Conservation (phyloP, 2,113 vertebrate species). For the Vanacampus margaritifer region DNA sequence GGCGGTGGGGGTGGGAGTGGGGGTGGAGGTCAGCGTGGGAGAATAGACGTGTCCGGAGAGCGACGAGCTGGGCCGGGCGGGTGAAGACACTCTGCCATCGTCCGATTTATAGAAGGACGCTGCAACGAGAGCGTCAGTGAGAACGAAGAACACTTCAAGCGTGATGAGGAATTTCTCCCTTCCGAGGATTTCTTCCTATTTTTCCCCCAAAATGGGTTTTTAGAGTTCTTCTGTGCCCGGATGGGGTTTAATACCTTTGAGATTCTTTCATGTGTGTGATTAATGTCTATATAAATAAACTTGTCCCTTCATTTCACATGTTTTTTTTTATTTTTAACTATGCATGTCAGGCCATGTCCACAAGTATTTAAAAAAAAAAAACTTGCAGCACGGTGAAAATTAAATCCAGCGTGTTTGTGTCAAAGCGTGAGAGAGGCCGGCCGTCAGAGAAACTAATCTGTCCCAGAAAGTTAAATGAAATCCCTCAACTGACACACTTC, state of each 20-base stretch:
- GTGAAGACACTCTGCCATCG: constrained; percentile 74
- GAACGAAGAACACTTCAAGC: too few relatives aligned
- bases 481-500: constrained; percentile 14
- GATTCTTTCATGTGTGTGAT: too few relatives aligned
- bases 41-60: constrained; percentile 71
- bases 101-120: constrained; percentile 73
- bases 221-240: too few relatives aligned
- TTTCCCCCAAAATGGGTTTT: too few relatives aligned
- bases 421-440: neutral
- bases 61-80: constrained; percentile 56
- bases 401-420: neutral
- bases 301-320: too few relatives aligned
- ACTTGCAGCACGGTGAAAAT: neutral
- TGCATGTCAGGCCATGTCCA: neutral
- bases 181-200: too few relatives aligned
- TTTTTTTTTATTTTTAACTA: too few relatives aligned
- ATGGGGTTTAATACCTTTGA: too few relatives aligned
- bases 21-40: constrained; percentile 44
- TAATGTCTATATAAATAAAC: too few relatives aligned
- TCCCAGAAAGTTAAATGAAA: constrained; percentile 44
- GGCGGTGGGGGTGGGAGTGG: constrained; percentile 30
- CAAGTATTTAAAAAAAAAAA: neutral
- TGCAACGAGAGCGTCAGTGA: constrained; percentile 37
- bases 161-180: too few relatives aligned
- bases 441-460: constrained; percentile 37